phyloP scores from a whole-genome alignment of 2,888 invertebrate genomes.

The Sepioteuthis lessoniana region DNA sequence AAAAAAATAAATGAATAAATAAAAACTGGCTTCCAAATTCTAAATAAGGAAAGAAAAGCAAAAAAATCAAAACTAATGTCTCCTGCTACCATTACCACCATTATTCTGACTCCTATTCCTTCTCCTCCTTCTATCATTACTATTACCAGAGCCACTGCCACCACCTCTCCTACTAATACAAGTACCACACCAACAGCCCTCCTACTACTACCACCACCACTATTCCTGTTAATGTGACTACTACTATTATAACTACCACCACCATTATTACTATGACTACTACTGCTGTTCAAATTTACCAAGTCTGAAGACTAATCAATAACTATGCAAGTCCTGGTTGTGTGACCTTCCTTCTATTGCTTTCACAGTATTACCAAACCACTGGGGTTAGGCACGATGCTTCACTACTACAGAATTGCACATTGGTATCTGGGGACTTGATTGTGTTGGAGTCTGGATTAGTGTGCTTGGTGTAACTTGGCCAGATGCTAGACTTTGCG shows the following conservation, averaged over 20 bases:
- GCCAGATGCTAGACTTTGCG: constrained; percentile 9
- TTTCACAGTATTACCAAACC: constrained; percentile 23
- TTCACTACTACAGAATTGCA: constrained; percentile 8
- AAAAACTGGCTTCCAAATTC: not conserved
- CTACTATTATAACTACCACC: not conserved
- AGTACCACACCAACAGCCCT: not conserved
- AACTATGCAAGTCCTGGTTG: constrained; percentile 10
- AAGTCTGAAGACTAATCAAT: constrained; percentile 33
- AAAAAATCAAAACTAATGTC: constrained; percentile 1
- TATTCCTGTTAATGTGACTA: not conserved
- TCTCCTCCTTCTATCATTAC: not conserved
- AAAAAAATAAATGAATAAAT: not conserved
- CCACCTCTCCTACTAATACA: not conserved
- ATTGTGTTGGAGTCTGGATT: constrained; percentile 23
- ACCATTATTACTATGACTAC: not conserved
- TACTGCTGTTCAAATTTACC: not conserved
- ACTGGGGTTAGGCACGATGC: constrained; percentile 20
- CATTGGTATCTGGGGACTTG: constrained; percentile 23
- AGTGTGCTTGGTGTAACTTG: constrained; percentile 33
- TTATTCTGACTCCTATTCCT: not conserved
- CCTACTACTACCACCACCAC: not conserved
- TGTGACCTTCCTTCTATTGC: constrained; percentile 23
- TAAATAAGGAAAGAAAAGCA: not conserved
- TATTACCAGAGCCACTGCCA: not conserved
- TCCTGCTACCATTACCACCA: not conserved